Evolutionary conservation across 2,888 invertebrate genomes (phyloP).

Genomic region (Digitonthophagus gazella): DNA sequence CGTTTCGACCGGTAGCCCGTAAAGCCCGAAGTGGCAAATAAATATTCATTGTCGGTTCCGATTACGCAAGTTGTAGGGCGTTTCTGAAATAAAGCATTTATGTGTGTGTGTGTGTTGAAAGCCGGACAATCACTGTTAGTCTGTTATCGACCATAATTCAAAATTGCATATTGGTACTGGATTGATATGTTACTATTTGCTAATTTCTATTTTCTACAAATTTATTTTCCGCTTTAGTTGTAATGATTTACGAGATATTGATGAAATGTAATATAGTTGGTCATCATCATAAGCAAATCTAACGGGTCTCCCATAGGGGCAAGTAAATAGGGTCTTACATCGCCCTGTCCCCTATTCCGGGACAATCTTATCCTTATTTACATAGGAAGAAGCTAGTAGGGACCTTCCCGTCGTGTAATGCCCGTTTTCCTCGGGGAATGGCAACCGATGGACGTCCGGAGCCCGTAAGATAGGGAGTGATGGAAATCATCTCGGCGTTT

Average conservation of each 20-base stretch:
- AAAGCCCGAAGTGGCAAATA: background rate
- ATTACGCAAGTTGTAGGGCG: background rate
- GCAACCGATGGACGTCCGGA: slow-evolving; percentile 30
- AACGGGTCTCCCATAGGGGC: slow-evolving; percentile 20
- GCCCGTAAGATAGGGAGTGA: slow-evolving; percentile 46
- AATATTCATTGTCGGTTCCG: slow-evolving; percentile 1
- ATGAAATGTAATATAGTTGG: slow-evolving; percentile 13
- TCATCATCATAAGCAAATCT: slow-evolving; percentile 34
- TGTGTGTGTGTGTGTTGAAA: background rate
- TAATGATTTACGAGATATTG: slow-evolving; percentile 1
- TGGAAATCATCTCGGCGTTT: slow-evolving; percentile 50
- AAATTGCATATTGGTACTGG: background rate
- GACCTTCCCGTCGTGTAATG: slow-evolving; percentile 34
- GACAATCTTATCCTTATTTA: slow-evolving; percentile 41
- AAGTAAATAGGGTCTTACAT: slow-evolving; percentile 15
- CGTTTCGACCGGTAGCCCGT: background rate
- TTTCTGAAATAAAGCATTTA: background rate
- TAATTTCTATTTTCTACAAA: too few species aligned
- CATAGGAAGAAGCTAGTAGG: slow-evolving; percentile 35
- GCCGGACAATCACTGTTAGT: background rate
- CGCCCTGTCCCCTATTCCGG: slow-evolving; percentile 30
- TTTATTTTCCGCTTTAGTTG: too few species aligned
- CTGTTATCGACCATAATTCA: background rate
- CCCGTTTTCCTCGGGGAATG: slow-evolving; percentile 35
- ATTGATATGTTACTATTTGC: background rate